Evolutionary conservation across 2,888 invertebrate genomes (phyloP).

Genomic region (Drosophila demipolita): DNA sequence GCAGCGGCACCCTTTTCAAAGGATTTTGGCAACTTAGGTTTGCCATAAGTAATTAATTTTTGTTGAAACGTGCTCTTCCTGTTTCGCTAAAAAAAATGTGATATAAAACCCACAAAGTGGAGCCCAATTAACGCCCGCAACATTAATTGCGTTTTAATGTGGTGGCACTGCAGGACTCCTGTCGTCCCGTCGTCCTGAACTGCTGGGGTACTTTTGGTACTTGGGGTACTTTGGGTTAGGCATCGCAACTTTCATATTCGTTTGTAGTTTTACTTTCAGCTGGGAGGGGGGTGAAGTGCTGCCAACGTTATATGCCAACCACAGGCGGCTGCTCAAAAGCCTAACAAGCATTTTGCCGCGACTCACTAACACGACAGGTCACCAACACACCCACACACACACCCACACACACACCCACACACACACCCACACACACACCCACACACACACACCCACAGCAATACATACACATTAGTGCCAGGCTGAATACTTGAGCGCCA

Average conservation of each 20-base stretch:
- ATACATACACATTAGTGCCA: conserved; percentile 20
- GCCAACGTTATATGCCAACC: conserved; percentile 72
- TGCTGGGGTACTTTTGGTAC: background rate
- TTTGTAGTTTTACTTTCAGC: conserved; percentile 22
- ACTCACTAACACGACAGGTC: conserved; percentile 53
- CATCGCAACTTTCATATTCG: conserved; percentile 23
- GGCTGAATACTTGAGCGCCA: conserved; percentile 62
- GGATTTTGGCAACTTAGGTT: conserved; percentile 48
- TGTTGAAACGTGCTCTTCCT: conserved; percentile 25
- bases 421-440: conserved; percentile 23
- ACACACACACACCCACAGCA: conserved; percentile 9
- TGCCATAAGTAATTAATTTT: conserved; percentile 67
- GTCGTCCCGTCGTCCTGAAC: background rate
- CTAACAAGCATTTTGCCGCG: conserved; percentile 70
- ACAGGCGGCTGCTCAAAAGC: conserved; percentile 72
- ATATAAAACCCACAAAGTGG: conserved; percentile 24
- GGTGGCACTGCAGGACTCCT: conserved; percentile 5
- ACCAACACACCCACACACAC: conserved; percentile 26
- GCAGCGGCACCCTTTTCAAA: conserved; percentile 29
- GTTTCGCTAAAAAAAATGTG: conserved; percentile 3
- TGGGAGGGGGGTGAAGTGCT: conserved; percentile 4
- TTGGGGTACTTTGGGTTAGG: conserved; percentile 5
- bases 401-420: conserved; percentile 13
- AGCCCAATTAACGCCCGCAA: conserved; percentile 69
- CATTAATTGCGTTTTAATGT: conserved; percentile 74